These are phyloP conservation scores for Noturus placidus DNA, from an alignment of 2,113 vertebrate species.

Conservation along the genomic window DNA sequence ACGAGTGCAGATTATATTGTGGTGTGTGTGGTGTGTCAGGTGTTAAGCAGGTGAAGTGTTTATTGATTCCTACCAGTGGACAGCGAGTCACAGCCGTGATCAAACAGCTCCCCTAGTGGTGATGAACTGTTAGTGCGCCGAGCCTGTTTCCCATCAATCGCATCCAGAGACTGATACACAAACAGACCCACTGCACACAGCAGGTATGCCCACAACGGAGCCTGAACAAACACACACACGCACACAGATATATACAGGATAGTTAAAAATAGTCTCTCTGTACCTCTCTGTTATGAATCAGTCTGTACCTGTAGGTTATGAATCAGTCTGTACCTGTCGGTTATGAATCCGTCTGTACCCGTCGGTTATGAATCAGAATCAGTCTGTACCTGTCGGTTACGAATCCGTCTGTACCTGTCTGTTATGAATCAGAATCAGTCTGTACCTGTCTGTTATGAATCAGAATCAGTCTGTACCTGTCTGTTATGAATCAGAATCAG, in stretches of 20 bases:
- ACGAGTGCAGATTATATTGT: background rate
- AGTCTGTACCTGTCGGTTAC: background rate
- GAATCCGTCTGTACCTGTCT: conserved; percentile 80
- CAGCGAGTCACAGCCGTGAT: conserved; percentile 97
- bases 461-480: no score
- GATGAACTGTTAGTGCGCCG: conserved; percentile 96
- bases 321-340: background rate
- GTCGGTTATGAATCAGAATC: background rate
- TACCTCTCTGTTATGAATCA: background rate
- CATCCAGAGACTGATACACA: conserved; percentile 96
- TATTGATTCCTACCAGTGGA: conserved; percentile 81
- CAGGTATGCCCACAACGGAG: conserved; percentile 94
- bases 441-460: no score
- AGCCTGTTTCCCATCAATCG: conserved; percentile 97
- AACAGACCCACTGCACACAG: conserved; percentile 93
- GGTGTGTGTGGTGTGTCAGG: background rate
- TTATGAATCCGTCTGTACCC: background rate
- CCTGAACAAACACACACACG: conserved; percentile 68
- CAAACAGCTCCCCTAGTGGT: conserved; percentile 95
- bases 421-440: no score
- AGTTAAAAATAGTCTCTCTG: background rate
- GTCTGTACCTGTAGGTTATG: background rate
- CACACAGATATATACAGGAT: background rate
- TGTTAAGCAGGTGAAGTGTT: background rate
- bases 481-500: no score